Conservation (phyloP, 2,888 invertebrate genomes). For the Erebia epiphron region DNA sequence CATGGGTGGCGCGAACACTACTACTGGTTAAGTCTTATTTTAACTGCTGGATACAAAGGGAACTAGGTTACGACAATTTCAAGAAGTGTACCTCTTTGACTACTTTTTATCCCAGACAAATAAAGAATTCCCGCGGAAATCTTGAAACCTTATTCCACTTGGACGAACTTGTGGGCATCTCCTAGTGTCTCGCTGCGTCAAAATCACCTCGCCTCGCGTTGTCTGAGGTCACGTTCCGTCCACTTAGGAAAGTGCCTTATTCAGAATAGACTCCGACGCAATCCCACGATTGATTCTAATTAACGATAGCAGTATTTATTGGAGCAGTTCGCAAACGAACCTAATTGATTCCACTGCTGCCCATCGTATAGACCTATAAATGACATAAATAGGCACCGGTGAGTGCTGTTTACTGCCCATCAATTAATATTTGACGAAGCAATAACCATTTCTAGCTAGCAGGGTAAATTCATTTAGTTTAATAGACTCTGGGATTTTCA, state of each 20-base stretch:
- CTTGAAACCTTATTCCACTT: no score
- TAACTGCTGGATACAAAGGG: no score
- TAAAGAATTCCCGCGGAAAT: no score
- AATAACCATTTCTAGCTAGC: constrained; percentile 31
- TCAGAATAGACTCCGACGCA: constrained; percentile 71
- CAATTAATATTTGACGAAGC: constrained; percentile 50
- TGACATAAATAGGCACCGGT: constrained; percentile 44
- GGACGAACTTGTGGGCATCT: no score
- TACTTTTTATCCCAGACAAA: no score
- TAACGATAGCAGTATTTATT: constrained; percentile 82
- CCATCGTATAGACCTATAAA: constrained; percentile 45
- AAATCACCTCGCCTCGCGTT: not conserved
- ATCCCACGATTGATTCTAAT: constrained; percentile 81
- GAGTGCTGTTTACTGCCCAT: constrained; percentile 55
- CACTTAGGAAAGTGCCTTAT: constrained; percentile 56
- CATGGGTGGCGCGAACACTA: no score
- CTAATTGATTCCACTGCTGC: constrained; percentile 75
- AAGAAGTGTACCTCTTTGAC: no score
- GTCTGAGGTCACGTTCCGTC: constrained; percentile 1
- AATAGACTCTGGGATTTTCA: constrained; percentile 21
- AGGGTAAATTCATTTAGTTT: constrained; percentile 25
- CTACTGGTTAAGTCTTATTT: no score
- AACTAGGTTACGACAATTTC: no score
- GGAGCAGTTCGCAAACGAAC: constrained; percentile 76
- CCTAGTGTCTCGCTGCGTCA: no score